Evolutionary conservation across 2,888 invertebrate species (phyloP), one percentile per base, ranked within the genome.

Genomic region (Sarcophaga carnaria): DNA sequence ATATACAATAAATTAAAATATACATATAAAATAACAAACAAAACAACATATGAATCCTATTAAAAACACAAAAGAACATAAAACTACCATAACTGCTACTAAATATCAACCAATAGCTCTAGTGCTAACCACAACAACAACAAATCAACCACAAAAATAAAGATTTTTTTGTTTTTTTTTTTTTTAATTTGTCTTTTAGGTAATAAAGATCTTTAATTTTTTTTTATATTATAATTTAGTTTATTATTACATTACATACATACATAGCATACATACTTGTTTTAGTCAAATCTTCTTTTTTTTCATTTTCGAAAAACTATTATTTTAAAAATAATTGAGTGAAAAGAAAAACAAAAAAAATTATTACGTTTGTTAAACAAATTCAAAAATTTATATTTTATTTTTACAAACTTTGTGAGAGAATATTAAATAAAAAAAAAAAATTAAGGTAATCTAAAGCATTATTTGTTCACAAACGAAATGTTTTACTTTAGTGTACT

Each of bases 321-420:
- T 76, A 54, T 49, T 66, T 76, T 76, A 37, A 49, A 47, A 63
- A 64, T 64, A 22, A 47, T 64, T 75, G 64, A 64, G 54, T 14
- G 60, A 78, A 85, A 80, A 37, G 22, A 62, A 27, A 70, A 71
- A 59, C 25, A 67, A 67, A 17, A 77, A 80, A 81, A 78, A 71
- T 78, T 84, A 83, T 79, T 87, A 87, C 75, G 81, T 87, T 87
- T 87, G 84, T 87, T 81, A 82, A 79, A 84, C 87, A 87, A 87
- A 87, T 84, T 74, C 14, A 71, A 82, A 87, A 79, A 84, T 75
- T 63, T 87, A 78, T 84, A 81, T 75, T 76, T 87, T 80, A 77
- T 83, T 83, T 75, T 83, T 81, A 60, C 47, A 79, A 70, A 67
- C 80, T 8, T 37, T 37, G 74, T 70, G 4, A 54, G 70, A 70